Conservation (phyloP, 2,113 vertebrate species). For the Dipodomys stephensi region DNA sequence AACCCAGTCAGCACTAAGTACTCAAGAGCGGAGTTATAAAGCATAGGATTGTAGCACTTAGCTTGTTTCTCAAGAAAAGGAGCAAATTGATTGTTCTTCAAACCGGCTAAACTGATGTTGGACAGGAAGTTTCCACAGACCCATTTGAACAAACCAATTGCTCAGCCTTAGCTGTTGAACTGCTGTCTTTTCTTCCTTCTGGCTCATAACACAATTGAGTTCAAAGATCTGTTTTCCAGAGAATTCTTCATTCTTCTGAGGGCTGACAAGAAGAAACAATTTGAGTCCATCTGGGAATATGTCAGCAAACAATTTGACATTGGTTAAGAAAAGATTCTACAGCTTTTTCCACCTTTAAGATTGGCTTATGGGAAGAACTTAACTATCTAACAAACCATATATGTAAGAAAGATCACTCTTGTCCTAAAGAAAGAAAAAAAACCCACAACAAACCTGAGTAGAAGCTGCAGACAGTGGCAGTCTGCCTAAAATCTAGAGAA, state of each 20-base stretch:
- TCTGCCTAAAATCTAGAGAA: not conserved
- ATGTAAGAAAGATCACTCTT: too few relatives aligned
- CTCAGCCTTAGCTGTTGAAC: not conserved
- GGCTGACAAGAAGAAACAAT: not conserved
- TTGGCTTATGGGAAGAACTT: not conserved
- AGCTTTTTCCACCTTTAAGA: not conserved
- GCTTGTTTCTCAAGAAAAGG: not conserved
- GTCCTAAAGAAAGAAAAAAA: not conserved
- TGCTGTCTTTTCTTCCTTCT: not conserved
- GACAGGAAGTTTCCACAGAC: not conserved
- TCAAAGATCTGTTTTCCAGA: not conserved
- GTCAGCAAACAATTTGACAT: not conserved
- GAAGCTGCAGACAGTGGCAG: not conserved
- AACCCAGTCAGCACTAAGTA: too few relatives aligned
- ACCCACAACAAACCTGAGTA: too few relatives aligned
- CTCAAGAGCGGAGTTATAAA: too few relatives aligned
- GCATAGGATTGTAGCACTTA: fast-evolving
- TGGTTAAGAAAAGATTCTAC: not conserved
- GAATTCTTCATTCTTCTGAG: not conserved
- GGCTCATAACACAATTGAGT: not conserved
- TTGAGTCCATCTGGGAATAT: not conserved
- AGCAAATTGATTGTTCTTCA: not conserved
- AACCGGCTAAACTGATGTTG: not conserved
- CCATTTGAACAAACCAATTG: not conserved
- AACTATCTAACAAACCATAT: not conserved